Base-by-base conservation (phyloP, 2,888 invertebrate species). In the Suillia variegata region DNA sequence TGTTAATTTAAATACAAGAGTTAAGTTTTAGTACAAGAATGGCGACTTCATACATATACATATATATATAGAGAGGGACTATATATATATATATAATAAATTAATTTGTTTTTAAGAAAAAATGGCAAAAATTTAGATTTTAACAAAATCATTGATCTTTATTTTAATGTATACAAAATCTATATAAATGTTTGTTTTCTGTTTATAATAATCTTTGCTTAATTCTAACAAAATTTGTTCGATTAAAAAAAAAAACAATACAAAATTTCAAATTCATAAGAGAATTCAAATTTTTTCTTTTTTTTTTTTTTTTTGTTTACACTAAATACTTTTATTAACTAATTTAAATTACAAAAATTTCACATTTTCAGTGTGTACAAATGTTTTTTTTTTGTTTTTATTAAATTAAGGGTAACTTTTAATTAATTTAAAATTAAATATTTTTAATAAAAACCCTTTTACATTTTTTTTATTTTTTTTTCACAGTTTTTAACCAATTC, bases 101-200 rank as follows among this genome's bases (percentile, higher is more conserved):
- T 31, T 17, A 38, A 18, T 54, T 54, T 52, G 15, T 18, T 34
- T 15, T 33, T 22, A 24, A 24, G 15, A 21, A 50, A 31, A 24
- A 50, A 50, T 24, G 4, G 15, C 49, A 49, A 53, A 53, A 53
- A 53, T 56, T 73, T 71, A 63, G 67, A 70, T 67, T 76, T 69
- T 70, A 75, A 76, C 76, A 74, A 76, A 76, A 78, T 76, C 74
- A 76, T 78, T 76, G 75, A 77, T 74, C 77, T 78, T 79, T 78
- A 78, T 78, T 77, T 69, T 67, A 70, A 49, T 10, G 42, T 61
- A 57, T 62, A 57, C 51, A 75, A 75, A 75, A 70, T 67, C 70
- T 75, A 38, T 48, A 53, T 54, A 34, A 21, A 74, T 75, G 73
- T 70, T 71, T 76, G 71, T 51, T 51, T 21, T 15, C 26, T 51